A percentile compares a stretch with the other conserved stretches of the same genome.
These are phyloP conservation scores for Sarcophaga caerulescens DNA, from an alignment of 2,888 invertebrate species.

Conservation along the genomic window DNA sequence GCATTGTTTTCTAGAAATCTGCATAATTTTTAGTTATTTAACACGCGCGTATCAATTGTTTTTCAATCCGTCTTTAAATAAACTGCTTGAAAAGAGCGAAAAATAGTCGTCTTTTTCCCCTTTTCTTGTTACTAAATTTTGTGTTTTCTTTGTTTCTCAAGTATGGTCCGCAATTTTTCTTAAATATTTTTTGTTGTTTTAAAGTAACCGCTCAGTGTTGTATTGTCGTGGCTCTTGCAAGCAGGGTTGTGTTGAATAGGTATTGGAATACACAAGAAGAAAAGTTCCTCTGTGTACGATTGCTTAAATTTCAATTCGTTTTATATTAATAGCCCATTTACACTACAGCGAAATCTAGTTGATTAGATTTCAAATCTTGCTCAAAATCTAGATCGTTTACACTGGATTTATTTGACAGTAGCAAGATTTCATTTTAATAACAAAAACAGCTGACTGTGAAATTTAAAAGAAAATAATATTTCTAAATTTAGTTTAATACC, in stretches of 20 bases:
- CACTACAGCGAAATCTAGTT: too few species aligned
- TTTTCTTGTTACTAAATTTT: conserved; percentile 51
- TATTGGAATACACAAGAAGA: background rate
- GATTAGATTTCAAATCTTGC: too few species aligned
- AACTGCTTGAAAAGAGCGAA: conserved; percentile 57
- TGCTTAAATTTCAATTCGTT: too few species aligned
- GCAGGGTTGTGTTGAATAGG: background rate
- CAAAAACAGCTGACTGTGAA: too few species aligned
- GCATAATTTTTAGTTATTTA: conserved; percentile 53
- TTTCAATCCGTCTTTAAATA: conserved; percentile 64
- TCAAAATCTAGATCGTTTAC: too few species aligned
- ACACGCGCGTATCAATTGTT: conserved; percentile 57
- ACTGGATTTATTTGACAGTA: too few species aligned
- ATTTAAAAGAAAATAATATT: too few species aligned
- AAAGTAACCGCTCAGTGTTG: conserved; percentile 14
- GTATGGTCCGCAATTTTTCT: conserved; percentile 44
- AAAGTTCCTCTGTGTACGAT: too few species aligned
- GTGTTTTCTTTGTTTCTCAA: conserved; percentile 58
- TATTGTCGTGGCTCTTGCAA: background rate
- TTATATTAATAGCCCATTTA: too few species aligned
- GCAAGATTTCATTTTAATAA: too few species aligned
- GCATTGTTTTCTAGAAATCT: conserved; percentile 22
- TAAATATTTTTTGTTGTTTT: conserved; percentile 26
- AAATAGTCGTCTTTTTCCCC: conserved; percentile 19
- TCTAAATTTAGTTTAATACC: too few species aligned